phyloP scores from a whole-genome alignment of 1,140 invertebrate genomes.

The Platorchestia sp. region DNA sequence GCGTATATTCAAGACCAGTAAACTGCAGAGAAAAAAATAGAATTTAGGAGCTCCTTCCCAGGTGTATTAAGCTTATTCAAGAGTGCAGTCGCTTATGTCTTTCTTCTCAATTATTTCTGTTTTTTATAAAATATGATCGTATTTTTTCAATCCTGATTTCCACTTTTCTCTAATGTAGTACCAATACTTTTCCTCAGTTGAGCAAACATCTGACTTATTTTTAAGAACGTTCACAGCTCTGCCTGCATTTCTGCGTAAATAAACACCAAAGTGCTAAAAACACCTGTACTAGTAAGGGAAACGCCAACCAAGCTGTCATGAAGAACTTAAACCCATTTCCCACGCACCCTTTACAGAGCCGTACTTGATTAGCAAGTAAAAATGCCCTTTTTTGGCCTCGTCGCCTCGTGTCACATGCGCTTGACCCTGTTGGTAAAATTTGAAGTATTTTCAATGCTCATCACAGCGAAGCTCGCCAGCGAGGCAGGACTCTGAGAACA shows the following conservation, averaged over 20 bases:
- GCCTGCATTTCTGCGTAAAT: not conserved
- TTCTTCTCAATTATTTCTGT: not conserved
- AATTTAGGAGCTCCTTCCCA: not conserved
- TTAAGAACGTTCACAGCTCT: not conserved
- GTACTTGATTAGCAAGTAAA: not conserved
- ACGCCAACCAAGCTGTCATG: not conserved
- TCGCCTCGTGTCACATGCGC: not conserved
- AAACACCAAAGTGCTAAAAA: not conserved
- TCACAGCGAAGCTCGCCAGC: not conserved
- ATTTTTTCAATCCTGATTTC: not conserved
- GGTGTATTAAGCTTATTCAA: not conserved
- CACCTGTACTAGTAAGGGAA: not conserved
- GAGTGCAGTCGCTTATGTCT: not conserved
- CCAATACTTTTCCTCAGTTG: not conserved
- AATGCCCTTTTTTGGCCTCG: not conserved
- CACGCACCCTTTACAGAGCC: not conserved
- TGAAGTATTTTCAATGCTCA: not conserved
- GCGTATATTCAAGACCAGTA: too few species aligned
- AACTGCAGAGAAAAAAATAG: not conserved
- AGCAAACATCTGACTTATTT: not conserved
- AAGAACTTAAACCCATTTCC: not conserved
- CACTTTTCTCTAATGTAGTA: not conserved
- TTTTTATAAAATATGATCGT: not conserved
- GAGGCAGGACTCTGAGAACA: not conserved
- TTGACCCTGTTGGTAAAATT: not conserved